Percentiles rank a stretch among this genome's conserved stretches.
Evolutionary conservation across 2,797 vertebrate species (phyloP).

Genomic region (Thripadectes ignobilis): DNA sequence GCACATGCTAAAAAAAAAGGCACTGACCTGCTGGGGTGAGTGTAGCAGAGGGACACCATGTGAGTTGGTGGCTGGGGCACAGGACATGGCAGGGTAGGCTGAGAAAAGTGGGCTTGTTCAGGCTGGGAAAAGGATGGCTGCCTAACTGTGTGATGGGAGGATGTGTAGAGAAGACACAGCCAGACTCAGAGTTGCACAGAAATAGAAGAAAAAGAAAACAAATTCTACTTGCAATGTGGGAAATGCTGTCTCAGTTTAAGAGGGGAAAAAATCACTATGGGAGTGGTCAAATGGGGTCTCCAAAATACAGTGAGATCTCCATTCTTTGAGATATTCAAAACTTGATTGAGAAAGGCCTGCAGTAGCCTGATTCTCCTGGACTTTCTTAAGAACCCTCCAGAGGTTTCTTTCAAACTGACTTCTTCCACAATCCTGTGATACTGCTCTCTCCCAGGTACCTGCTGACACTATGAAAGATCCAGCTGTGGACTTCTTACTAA

Average conservation of each 20-base stretch:
- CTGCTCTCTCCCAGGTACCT: background rate
- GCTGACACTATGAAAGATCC: background rate
- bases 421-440: background rate
- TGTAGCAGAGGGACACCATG: background rate
- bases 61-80: accelerated
- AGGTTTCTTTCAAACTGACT: background rate
- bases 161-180: background rate
- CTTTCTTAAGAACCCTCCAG: background rate
- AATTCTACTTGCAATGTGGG: background rate
- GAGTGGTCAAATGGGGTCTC: background rate
- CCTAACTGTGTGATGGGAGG: background rate
- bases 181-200: background rate
- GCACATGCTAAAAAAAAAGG: background rate
- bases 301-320: background rate
- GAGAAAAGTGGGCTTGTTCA: background rate
- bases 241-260: background rate
- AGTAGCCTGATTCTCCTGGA: background rate
- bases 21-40: background rate
- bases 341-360: background rate
- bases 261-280: background rate
- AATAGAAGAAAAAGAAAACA: background rate
- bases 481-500: background rate
- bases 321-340: background rate
- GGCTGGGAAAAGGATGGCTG: background rate
- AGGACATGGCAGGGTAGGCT: background rate